Conservation (phyloP, 2,113 vertebrate species). For the Apus apus region DNA sequence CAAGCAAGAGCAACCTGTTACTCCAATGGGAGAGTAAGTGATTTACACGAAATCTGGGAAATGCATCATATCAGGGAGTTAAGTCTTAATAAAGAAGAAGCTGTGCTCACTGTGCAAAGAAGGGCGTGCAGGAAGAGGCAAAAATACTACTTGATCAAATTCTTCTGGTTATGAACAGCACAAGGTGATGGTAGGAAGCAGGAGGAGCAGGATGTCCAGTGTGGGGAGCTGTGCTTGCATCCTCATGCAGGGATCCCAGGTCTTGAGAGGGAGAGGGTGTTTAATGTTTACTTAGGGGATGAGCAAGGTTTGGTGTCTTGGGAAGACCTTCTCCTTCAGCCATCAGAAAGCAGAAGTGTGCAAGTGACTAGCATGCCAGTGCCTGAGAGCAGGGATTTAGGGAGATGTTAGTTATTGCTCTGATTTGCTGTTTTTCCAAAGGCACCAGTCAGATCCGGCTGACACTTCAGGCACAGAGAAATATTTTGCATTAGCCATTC, state of each 20-base stretch:
- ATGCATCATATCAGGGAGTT: background rate
- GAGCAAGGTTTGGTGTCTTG: background rate
- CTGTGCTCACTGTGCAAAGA: background rate
- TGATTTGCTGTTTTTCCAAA: background rate
- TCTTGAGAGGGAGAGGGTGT: background rate
- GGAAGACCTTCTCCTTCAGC: background rate
- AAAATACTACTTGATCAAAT: background rate
- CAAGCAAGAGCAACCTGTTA: background rate
- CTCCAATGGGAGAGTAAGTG: background rate
- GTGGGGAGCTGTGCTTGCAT: fast-evolving
- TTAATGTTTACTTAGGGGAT: background rate
- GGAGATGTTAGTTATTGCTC: background rate
- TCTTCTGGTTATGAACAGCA: fast-evolving
- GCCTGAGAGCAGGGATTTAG: background rate
- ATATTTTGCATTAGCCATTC: background rate
- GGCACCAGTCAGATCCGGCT: background rate
- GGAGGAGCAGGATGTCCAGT: background rate
- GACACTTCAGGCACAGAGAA: background rate
- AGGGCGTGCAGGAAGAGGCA: background rate
- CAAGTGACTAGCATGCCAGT: background rate
- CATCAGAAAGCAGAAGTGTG: background rate
- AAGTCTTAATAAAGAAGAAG: background rate
- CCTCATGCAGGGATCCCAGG: background rate
- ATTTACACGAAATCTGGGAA: background rate
- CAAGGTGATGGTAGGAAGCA: fast-evolving